Evolutionary conservation across 2,888 invertebrate genomes (phyloP).

Genomic region (Heliconius charithonia): DNA sequence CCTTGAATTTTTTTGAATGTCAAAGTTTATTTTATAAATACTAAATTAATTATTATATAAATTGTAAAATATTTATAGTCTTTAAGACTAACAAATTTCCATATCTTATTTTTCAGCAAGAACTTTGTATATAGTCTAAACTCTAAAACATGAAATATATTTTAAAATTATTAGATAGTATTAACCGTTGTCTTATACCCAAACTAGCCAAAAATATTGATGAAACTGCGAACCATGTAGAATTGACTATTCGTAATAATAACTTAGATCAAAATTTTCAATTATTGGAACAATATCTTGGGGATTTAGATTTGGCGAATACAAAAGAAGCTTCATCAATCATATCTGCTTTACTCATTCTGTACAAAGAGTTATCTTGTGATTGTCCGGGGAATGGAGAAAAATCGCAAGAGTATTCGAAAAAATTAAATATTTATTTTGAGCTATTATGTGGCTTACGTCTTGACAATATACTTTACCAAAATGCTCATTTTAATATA

Average conservation of each 20-base stretch:
- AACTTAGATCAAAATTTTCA: slow-evolving; percentile 57
- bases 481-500: slow-evolving; percentile 53
- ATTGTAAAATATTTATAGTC: background rate
- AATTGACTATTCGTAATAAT: slow-evolving; percentile 61
- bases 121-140: no score
- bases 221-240: slow-evolving; percentile 60
- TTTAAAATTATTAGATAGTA: slow-evolving; percentile 40
- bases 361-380: slow-evolving; percentile 62
- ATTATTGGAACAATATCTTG: slow-evolving; percentile 55
- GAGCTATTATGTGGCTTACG: slow-evolving; percentile 55
- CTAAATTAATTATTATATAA: no score
- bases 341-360: slow-evolving; percentile 60
- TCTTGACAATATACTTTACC: slow-evolving; percentile 56
- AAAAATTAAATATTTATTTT: slow-evolving; percentile 60
- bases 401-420: slow-evolving; percentile 54
- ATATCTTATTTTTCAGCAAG: background rate
- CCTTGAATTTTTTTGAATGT: no score
- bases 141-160: slow-evolving; percentile 38
- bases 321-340: slow-evolving; percentile 51
- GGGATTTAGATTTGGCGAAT: slow-evolving; percentile 55
- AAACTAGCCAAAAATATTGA: slow-evolving; percentile 64
- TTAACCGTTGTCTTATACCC: slow-evolving; percentile 58
- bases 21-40: no score
- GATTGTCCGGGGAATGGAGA: slow-evolving; percentile 63
- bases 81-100: background rate